Conservation (phyloP, 2,888 invertebrate genomes). For the Opisthograptis luteolata region DNA sequence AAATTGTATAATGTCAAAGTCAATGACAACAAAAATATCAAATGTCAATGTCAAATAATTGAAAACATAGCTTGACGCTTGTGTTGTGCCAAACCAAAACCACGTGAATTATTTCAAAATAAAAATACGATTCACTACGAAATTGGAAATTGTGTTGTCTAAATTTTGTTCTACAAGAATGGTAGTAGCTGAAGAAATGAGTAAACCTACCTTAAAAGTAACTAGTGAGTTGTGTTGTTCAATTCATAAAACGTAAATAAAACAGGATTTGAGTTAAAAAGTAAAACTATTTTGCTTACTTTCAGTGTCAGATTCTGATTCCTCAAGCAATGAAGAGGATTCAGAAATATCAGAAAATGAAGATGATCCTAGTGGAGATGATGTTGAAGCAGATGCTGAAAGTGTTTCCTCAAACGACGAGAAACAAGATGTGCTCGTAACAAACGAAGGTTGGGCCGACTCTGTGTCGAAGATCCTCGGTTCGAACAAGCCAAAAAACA, state of each 20-base stretch:
- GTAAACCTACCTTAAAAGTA: conserved; percentile 62
- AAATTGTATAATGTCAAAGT: too few relatives aligned
- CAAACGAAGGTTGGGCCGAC: conserved; percentile 92
- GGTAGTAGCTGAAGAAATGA: conserved; percentile 62
- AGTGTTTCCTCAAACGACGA: conserved; percentile 42
- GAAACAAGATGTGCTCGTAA: conserved; percentile 46
- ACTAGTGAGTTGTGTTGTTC: conserved; percentile 62
- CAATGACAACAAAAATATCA: too few relatives aligned
- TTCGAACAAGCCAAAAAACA: conserved; percentile 89
- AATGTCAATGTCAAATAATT: too few relatives aligned
- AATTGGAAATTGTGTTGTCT: too few relatives aligned
- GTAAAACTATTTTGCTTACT: conserved; percentile 4
- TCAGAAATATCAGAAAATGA: conserved; percentile 58
- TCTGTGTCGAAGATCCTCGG: conserved; percentile 91
- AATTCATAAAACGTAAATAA: too few relatives aligned
- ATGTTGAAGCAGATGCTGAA: conserved; percentile 46
- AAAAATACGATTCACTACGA: too few relatives aligned
- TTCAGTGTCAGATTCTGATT: conserved; percentile 54
- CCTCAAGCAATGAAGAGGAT: conserved; percentile 58
- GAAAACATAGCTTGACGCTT: too few relatives aligned
- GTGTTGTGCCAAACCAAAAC: too few relatives aligned
- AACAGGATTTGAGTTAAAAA: too few relatives aligned
- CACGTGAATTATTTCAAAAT: conserved; percentile 8
- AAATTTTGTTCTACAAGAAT: conserved; percentile 43
- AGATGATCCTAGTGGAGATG: conserved; percentile 41